Conservation (phyloP, 1,140 invertebrate genomes). For the Drosophila oshimai region DNA sequence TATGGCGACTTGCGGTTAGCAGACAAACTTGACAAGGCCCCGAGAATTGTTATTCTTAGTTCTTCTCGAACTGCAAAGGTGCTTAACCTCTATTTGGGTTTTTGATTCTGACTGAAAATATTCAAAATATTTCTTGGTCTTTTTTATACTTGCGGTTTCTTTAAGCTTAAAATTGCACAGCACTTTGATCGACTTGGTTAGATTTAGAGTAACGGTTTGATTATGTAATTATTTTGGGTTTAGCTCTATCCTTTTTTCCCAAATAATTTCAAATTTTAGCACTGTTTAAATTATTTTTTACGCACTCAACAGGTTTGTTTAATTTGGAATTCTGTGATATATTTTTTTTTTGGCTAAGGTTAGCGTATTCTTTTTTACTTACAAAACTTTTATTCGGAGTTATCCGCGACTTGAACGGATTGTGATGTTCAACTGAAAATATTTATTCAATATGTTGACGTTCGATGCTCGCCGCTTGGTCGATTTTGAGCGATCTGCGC, state of each 20-base stretch:
- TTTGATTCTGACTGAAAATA: constrained; percentile 12
- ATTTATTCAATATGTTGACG: constrained; percentile 82
- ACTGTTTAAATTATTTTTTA: constrained; percentile 1
- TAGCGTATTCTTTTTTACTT: constrained; percentile 68
- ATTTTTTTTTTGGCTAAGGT: constrained; percentile 5
- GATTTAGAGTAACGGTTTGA: not conserved
- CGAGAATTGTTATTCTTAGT: constrained; percentile 34
- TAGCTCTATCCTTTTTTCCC: not conserved
- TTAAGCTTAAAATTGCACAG: constrained; percentile 17
- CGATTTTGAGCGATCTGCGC: constrained; percentile 56
- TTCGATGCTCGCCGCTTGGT: constrained; percentile 77
- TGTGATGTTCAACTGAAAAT: constrained; percentile 83
- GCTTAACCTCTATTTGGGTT: constrained; percentile 58
- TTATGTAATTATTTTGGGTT: constrained; percentile 32
- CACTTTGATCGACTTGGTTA: constrained; percentile 35
- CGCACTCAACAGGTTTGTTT: constrained; percentile 6
- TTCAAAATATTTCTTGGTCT: constrained; percentile 12
- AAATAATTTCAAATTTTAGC: not conserved
- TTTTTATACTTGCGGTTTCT: constrained; percentile 39
- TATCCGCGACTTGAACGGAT: constrained; percentile 83
- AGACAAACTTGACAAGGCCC: constrained; percentile 61
- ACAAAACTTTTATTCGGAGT: constrained; percentile 82
- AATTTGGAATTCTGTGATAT: not conserved
- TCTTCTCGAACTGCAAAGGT: constrained; percentile 30
- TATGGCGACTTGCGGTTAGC: constrained; percentile 57